A percentile compares a stretch with the other conserved stretches of the same genome.
Evolutionary conservation across 92 coral and sea anemone species (phyloP).

Genomic region (Palythoa grandis): DNA sequence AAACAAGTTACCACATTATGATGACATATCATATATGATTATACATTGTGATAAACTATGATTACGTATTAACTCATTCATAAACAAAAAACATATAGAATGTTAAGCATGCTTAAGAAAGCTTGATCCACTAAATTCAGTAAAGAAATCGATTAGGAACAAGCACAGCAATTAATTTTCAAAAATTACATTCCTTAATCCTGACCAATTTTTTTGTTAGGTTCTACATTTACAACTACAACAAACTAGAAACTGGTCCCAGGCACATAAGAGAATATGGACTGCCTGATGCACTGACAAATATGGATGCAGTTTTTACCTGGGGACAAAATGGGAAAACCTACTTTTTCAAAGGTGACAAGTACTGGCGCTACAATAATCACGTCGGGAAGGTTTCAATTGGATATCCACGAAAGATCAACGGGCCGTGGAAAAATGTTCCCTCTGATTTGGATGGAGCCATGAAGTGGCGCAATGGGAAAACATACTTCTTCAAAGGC

Average conservation of each 20-base stretch:
- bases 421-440: constrained; percentile 68
- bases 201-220: constrained; percentile 28
- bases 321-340: constrained; percentile 85
- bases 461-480: constrained; percentile 84
- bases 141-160: too few relatives aligned
- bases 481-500: constrained; percentile 78
- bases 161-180: too few relatives aligned
- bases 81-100: too few relatives aligned
- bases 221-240: constrained; percentile 55
- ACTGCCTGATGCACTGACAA: constrained; percentile 55
- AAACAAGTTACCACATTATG: too few relatives aligned
- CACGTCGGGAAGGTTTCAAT: constrained; percentile 50
- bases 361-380: constrained; percentile 57
- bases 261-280: constrained; percentile 53
- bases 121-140: too few relatives aligned
- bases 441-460: constrained; percentile 70
- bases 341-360: constrained; percentile 64
- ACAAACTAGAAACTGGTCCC: constrained; percentile 41
- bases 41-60: too few relatives aligned
- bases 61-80: too few relatives aligned
- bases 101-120: too few relatives aligned
- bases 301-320: constrained; percentile 74
- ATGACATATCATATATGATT: too few relatives aligned
- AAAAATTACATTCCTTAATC: too few relatives aligned
- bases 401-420: constrained; percentile 70